These are phyloP conservation scores for Ctenoplectra terminalis DNA, from an alignment of 1,140 invertebrate species.

Conservation along the genomic window DNA sequence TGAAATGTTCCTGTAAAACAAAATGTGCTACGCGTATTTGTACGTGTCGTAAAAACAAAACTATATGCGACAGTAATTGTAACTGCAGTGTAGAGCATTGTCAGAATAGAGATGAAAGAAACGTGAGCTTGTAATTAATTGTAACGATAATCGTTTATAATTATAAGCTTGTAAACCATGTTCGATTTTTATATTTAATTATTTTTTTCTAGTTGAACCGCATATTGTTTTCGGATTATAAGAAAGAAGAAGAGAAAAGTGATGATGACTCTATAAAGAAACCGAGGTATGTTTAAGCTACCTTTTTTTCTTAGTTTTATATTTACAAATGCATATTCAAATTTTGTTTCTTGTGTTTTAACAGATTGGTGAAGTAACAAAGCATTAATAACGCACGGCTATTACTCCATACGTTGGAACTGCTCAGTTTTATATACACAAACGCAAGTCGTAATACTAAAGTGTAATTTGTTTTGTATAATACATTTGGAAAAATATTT, in stretches of 20 bases:
- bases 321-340: no score
- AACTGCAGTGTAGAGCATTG: conserved; percentile 83
- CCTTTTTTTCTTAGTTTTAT: no score
- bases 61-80: conserved; percentile 82
- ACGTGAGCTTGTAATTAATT: conserved; percentile 61
- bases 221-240: conserved; percentile 28
- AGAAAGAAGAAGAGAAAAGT: not conserved
- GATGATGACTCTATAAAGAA: conserved; percentile 13
- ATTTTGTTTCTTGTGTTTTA: not conserved
- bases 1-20: conserved; percentile 86
- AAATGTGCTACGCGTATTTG: conserved; percentile 84
- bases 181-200: not conserved
- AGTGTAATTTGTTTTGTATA: not conserved
- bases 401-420: no score
- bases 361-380: not conserved
- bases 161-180: not conserved
- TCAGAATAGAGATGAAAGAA: conserved; percentile 77
- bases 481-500: not conserved
- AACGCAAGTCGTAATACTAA: not conserved
- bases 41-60: conserved; percentile 83
- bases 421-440: not conserved
- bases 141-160: not conserved
- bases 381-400: no score
- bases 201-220: conserved; percentile 31
- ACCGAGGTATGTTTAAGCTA: conserved; percentile 22